Base-by-base conservation (phyloP, 2,113 vertebrate species). In the Carassius auratus region DNA sequence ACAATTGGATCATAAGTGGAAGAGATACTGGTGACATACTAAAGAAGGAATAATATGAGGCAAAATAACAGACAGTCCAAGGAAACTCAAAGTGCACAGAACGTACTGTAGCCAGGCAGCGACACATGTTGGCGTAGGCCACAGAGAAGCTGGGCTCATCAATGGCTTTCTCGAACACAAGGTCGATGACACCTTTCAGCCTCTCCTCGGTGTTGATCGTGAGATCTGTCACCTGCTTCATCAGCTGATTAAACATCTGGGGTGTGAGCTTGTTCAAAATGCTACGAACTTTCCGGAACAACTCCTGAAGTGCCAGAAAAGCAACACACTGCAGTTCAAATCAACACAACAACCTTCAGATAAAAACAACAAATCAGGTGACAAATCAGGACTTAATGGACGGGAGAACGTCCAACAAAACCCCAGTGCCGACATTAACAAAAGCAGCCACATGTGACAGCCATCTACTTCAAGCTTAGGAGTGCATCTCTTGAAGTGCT, bases 241-340 rank as follows among this genome's bases (percentile, higher is more conserved):
- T 99, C 59, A 99, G 95, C 88, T 98, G 97, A 83, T 97, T 96
- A 94, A 99, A 99, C 96, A 98, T 99, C 93, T 99, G 98, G 1
- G 98, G 98, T 0, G 98, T 99, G 90, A 99, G 92, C 91, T 99
- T 99, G 94, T 99, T 99, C 90, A 99, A 92, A 93, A 99, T 99
- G 94, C 98, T 98, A 68, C 98, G 96, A 33, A 99, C 98, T 91
- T 98, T 98, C 86, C 95, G 96, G 93, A 99, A 98, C 88, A 99
- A 95, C 8, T 99, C 98, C 98, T 99, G 88, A 6, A 19, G 0
- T 48, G 64, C 3, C 66, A 50, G 48, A 76, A 23, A 55, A 55
- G 48, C 48, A 79, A 86, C 17, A 76, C 30, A n/a, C 59, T 17
- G 61, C 55, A 21, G 50, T 33, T 13, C 61, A 76, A 7, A 75